These are phyloP conservation scores for Pocillopora meandrina DNA, from an alignment of 92 coral and sea anemone species.

Conservation along the genomic window DNA sequence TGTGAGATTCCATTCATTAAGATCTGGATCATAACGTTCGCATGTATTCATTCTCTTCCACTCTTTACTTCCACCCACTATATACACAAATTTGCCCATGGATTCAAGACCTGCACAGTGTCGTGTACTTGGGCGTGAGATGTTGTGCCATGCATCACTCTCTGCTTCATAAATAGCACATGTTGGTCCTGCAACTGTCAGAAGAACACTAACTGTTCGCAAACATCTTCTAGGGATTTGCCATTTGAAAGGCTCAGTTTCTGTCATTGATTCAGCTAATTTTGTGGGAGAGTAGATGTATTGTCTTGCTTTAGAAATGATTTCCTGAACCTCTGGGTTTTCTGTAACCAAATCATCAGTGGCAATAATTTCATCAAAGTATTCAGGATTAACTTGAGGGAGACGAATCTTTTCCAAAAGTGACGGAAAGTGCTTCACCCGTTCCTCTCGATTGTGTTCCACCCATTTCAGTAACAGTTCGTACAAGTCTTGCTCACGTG, in stretches of 20 bases:
- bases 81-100: constrained; percentile 73
- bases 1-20: constrained; percentile 75
- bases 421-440: constrained; percentile 61
- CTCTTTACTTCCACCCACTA: constrained; percentile 95
- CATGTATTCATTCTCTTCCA: constrained; percentile 88
- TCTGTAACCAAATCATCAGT: constrained; percentile 62
- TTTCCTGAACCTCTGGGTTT: constrained; percentile 57
- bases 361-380: constrained; percentile 68
- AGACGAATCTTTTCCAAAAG: constrained; percentile 80
- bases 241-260: constrained; percentile 57
- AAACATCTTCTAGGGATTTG: constrained; percentile 81
- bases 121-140: constrained; percentile 74
- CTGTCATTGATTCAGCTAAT: constrained; percentile 31
- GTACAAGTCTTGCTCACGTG: constrained; percentile 86
- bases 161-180: constrained; percentile 75
- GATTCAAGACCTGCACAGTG: constrained; percentile 96
- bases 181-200: constrained; percentile 85
- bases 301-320: constrained; percentile 68
- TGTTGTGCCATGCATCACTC: constrained; percentile 74
- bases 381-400: constrained; percentile 73
- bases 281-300: constrained; percentile 33
- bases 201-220: constrained; percentile 75
- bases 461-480: constrained; percentile 84
- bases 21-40: constrained; percentile 84
- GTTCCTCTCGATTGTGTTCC: constrained; percentile 57